A percentile compares a stretch with the other conserved stretches of the same genome.
Evolutionary conservation across 2,888 invertebrate genomes (phyloP).

Genomic region (Strigamia crassipes): DNA sequence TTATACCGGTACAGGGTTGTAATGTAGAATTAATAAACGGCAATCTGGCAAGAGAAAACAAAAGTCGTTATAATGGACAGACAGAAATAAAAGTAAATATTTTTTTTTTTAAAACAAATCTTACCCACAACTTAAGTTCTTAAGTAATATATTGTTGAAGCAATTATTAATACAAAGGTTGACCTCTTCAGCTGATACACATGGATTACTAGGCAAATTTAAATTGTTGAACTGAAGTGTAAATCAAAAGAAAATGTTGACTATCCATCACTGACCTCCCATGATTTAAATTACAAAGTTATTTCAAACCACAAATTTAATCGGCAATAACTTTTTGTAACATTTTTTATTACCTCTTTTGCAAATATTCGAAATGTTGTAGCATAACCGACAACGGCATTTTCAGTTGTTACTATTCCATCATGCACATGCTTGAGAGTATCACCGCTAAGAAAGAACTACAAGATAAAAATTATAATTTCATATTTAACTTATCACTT

Average conservation of each 20-base stretch:
- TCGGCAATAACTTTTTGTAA: no score
- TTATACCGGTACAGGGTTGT: neutral
- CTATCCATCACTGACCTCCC: no score
- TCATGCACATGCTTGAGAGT: neutral
- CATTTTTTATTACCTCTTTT: neutral
- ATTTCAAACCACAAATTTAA: no score
- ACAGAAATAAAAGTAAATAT: no score
- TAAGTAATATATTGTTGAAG: neutral
- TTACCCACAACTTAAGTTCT: neutral
- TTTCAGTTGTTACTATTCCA: neutral
- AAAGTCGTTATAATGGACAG: no score
- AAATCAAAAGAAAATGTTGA: no score
- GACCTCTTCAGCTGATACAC: neutral
- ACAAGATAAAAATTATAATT: neutral
- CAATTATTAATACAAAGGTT: neutral
- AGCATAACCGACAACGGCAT: neutral
- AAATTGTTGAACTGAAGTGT: neutral
- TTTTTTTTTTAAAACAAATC: no score
- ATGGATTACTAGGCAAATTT: neutral
- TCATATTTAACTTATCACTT: no score
- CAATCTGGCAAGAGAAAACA: no score
- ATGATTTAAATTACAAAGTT: no score
- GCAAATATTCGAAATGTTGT: neutral
- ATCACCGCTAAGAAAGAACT: neutral
- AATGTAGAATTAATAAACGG: neutral